Conservation (phyloP, 2,113 vertebrate species). For the Halcyon malimbica region DNA sequence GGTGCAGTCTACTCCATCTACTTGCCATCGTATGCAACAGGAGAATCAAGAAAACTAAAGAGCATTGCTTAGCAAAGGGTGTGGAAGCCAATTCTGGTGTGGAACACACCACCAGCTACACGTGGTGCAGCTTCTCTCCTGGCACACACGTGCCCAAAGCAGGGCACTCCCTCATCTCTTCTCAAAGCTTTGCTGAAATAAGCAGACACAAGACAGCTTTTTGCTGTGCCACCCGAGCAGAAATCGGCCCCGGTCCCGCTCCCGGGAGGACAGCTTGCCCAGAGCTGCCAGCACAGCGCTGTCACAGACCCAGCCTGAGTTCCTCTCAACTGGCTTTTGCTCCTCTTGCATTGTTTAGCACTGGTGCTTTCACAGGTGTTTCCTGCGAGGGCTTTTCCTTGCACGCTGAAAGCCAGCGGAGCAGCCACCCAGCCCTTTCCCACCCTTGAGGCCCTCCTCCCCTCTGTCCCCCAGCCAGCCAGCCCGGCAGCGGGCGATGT, state of each 20-base stretch:
- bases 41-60: neutral
- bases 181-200: neutral
- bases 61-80: neutral
- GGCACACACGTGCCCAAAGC: rapidly evolving
- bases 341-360: neutral
- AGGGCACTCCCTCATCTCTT: neutral
- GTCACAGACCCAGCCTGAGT: neutral
- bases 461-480: neutral
- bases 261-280: neutral
- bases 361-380: neutral
- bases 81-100: neutral
- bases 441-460: neutral
- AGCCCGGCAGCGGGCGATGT: rapidly evolving
- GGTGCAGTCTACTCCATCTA: neutral
- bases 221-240: neutral
- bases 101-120: neutral
- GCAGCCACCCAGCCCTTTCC: neutral
- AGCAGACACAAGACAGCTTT: neutral
- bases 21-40: neutral
- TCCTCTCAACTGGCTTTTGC: neutral
- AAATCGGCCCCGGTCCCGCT: neutral
- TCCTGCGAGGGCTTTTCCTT: conserved; percentile 5
- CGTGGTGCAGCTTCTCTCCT: neutral
- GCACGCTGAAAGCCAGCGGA: rapidly evolving
- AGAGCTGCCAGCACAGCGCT: neutral